phyloP scores from a whole-genome alignment of 2,113 vertebrate species.

The Mirounga angustirostris region DNA sequence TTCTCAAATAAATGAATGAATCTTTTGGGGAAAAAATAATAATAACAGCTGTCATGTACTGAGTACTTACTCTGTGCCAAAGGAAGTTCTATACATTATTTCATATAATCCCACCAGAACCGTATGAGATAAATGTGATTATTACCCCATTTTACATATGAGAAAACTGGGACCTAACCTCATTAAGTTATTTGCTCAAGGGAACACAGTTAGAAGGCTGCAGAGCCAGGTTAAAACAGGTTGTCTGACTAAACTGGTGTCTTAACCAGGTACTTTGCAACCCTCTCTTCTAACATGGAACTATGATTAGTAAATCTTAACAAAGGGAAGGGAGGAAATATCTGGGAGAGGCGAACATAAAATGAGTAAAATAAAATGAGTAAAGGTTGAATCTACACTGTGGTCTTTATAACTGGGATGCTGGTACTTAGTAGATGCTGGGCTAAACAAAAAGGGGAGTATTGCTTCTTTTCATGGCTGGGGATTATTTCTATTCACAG shows the following conservation, averaged over 20 bases:
- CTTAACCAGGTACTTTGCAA: constrained; percentile 36
- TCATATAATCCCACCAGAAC: not conserved
- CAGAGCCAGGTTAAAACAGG: not conserved
- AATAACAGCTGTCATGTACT: not conserved
- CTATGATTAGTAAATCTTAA: constrained; percentile 41
- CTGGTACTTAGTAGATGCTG: constrained; percentile 45
- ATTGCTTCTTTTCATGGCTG: constrained; percentile 25
- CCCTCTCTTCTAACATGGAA: not conserved
- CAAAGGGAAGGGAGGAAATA: not conserved
- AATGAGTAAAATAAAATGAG: constrained; percentile 30
- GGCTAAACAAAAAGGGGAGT: not conserved
- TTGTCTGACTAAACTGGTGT: not conserved
- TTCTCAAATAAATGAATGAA: not conserved
- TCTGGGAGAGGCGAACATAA: not conserved
- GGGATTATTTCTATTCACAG: constrained; percentile 26
- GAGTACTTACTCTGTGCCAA: not conserved
- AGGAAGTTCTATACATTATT: not conserved
- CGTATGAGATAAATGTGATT: not conserved
- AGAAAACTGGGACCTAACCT: not conserved
- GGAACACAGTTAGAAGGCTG: not conserved
- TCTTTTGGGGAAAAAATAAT: not conserved
- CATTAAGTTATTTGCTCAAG: not conserved
- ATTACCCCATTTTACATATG: not conserved
- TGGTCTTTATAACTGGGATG: constrained; percentile 15
- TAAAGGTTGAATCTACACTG: not conserved